Percentiles rank a stretch among this genome's conserved stretches.
Conservation (phyloP, 2,888 invertebrate genomes). For the Alcis repandata region DNA sequence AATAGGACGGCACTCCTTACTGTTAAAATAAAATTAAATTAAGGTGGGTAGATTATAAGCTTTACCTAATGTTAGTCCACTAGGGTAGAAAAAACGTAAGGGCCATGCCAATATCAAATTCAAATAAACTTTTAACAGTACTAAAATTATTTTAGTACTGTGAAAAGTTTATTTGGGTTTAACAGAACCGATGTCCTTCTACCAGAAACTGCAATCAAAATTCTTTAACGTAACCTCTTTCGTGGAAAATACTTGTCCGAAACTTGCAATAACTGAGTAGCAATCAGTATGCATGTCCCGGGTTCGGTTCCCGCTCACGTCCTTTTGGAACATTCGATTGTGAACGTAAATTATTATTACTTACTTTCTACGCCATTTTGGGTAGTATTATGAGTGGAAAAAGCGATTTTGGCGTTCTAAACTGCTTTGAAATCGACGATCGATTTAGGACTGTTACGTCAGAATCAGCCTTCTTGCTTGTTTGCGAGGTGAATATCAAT, state of each 20-base stretch:
- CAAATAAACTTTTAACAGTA: too few relatives aligned
- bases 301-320: conserved; percentile 76
- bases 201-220: conserved; percentile 26
- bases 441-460: conserved; percentile 23
- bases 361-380: conserved; percentile 79
- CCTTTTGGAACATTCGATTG: conserved; percentile 74
- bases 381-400: conserved; percentile 64
- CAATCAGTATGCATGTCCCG: conserved; percentile 74
- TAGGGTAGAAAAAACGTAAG: too few relatives aligned
- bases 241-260: conserved; percentile 45
- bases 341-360: conserved; percentile 72
- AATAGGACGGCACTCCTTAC: too few relatives aligned
- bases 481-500: conserved; percentile 22
- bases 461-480: conserved; percentile 10
- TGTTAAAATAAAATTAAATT: too few relatives aligned
- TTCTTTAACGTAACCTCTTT: conserved; percentile 38
- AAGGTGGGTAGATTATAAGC: too few relatives aligned
- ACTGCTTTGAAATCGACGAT: conserved; percentile 18
- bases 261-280: conserved; percentile 61
- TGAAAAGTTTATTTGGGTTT: too few relatives aligned
- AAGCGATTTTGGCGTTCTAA: conserved; percentile 53
- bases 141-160: too few relatives aligned
- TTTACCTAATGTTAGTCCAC: too few relatives aligned
- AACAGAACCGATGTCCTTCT: too few relatives aligned
- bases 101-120: too few relatives aligned